Conservation (phyloP, 2,113 vertebrate species). For the Barnardius zonarius region DNA sequence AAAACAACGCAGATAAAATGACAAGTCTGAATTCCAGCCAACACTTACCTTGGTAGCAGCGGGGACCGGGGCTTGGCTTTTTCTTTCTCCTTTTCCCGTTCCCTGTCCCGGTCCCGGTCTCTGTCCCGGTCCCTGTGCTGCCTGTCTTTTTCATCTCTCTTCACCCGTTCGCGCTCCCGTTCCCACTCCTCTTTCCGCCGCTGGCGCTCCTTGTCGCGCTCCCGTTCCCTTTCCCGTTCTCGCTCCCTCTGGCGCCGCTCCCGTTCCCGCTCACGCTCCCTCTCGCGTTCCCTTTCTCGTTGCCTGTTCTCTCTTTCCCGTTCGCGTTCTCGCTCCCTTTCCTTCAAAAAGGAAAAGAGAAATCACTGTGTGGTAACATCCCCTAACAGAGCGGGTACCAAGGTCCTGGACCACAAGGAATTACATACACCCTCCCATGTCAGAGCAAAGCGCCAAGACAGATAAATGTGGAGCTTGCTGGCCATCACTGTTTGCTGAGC, state of each 20-base stretch:
- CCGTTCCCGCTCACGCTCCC: constrained; percentile 87
- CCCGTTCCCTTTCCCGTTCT: constrained; percentile 88
- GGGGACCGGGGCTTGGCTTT: constrained; percentile 87
- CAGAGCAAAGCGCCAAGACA: fast-evolving
- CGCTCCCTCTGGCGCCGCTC: constrained; percentile 88
- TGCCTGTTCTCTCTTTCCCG: constrained; percentile 86
- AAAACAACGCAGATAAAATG: fast-evolving
- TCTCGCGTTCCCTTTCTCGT: constrained; percentile 84
- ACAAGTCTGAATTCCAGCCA: fast-evolving
- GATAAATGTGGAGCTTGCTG: neutral
- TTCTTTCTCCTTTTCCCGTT: constrained; percentile 93
- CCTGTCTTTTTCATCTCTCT: constrained; percentile 79
- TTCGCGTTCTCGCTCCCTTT: constrained; percentile 84
- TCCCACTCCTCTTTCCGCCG: constrained; percentile 85
- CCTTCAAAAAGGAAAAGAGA: constrained; percentile 68
- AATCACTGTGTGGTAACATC: fast-evolving
- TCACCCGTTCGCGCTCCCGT: constrained; percentile 71
- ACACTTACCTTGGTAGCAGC: constrained; percentile 81
- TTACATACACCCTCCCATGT: fast-evolving
- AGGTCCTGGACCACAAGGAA: neutral
- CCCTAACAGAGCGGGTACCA: fast-evolving
- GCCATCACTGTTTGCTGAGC: neutral
- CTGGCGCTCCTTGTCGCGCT: constrained; percentile 91
- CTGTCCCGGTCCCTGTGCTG: constrained; percentile 71
- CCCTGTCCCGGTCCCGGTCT: constrained; percentile 72